phyloP scores from a whole-genome alignment of 30 jellyfish, hydroid and myxozoan genomes.

The Chrysaora quinquecirrha region DNA sequence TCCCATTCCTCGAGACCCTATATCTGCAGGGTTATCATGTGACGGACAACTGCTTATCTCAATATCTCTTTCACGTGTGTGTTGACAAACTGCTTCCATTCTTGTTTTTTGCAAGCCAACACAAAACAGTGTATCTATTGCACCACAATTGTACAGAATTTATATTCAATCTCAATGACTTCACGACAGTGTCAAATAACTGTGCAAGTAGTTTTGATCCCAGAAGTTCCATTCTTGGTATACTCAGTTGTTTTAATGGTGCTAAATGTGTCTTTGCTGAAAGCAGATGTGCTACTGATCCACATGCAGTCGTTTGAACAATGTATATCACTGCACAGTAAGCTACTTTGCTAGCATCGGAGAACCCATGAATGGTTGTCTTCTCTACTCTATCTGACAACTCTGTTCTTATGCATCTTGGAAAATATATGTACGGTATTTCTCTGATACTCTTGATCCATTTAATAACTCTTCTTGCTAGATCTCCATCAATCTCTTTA shows the following conservation, averaged over 20 bases:
- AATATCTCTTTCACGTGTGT: too few species aligned
- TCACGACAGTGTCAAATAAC: not conserved
- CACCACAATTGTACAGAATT: not conserved
- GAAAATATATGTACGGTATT: constrained; percentile 2
- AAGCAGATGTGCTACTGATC: not conserved
- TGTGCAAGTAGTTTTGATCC: not conserved
- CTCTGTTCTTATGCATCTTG: not conserved
- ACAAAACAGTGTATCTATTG: not conserved
- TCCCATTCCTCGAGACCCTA: too few species aligned
- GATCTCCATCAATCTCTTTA: constrained; percentile 1
- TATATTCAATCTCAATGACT: not conserved
- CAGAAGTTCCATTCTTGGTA: not conserved
- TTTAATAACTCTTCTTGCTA: not conserved
- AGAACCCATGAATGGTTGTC: not conserved
- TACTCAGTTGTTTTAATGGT: not conserved
- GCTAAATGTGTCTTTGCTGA: not conserved
- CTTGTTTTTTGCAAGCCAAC: not conserved
- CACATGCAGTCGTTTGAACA: not conserved
- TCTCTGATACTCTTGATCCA: not conserved
- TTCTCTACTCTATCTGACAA: not conserved
- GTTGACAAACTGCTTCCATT: not conserved
- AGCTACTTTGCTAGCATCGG: not conserved
- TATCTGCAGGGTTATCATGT: too few species aligned
- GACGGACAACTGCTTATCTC: too few species aligned
- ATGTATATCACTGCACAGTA: not conserved